Base-by-base conservation (phyloP, 2,888 invertebrate genomes). In the Drosophila paramelanica region DNA sequence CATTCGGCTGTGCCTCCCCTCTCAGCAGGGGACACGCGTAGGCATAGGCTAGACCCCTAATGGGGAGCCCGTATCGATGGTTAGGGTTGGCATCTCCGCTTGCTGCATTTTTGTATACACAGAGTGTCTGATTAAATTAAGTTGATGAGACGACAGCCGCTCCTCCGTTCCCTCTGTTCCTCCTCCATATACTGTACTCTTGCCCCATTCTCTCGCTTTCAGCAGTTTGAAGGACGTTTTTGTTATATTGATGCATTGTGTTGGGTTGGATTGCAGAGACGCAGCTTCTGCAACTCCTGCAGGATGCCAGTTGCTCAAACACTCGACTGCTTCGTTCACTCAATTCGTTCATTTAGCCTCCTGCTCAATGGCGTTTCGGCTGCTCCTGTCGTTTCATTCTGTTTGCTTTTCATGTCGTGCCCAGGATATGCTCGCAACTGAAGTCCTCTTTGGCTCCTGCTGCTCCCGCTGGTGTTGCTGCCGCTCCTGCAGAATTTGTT, bases 71-170 rank as follows among this genome's bases (percentile, higher is more conserved):
- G 59, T 33, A 60, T 53, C 33, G 56, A 13, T 20, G 36, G 39
- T 27, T 20, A 10, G 43, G 42, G 42, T 46, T 50, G 39, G 59
- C 74, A 79, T 59, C 78, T 77, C 51, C 64, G 49, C 61, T 61
- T 73, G 78, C 66, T 70, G 85, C 80, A 86, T 89, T 89, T 89
- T 89, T 89, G 77, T 76, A 73, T 77, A 84, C 81, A 83, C 84
- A 84, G 81, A 88, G 79, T 84, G 85, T 84, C 79, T 90, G 90
- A 90, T 89, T 89, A 89, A 89, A 90, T 89, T 89, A 89, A 90
- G 86, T 89, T 84, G 88, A 81, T 89, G 86, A 86, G 75, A 84
- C 73, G 79, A 55, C 66, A 43, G 36, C 47, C 45, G 20, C 60
- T 31, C 14, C 45, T 46, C 51, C 23, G 51, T 49, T 17, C 17